Evolutionary conservation across 2,797 vertebrate species (phyloP).

Genomic region (Parauchenoglanis punctatus): DNA sequence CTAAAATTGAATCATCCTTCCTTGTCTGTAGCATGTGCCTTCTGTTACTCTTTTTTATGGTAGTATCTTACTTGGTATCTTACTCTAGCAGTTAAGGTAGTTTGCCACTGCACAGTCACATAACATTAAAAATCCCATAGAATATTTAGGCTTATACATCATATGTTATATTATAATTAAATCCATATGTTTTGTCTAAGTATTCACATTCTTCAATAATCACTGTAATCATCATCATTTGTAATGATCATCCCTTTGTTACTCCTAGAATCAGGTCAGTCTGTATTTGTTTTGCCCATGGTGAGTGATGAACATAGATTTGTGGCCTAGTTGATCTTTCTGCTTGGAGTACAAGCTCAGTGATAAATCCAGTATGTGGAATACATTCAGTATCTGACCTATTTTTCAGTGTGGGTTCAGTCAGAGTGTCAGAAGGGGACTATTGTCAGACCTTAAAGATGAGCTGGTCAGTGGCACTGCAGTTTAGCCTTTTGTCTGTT

Average conservation of each 20-base stretch:
- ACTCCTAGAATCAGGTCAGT: constrained; percentile 70
- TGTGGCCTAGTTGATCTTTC: constrained; percentile 59
- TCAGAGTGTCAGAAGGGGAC: constrained; percentile 23
- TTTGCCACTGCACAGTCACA: not conserved
- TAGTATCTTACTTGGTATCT: not conserved
- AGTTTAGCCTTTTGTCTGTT: constrained; percentile 17
- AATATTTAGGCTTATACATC: not conserved
- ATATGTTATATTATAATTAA: not conserved
- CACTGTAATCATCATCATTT: constrained; percentile 42
- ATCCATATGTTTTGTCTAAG: not conserved
- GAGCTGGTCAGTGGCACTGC: constrained; percentile 13
- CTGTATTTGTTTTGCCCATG: constrained; percentile 64
- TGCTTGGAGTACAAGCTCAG: constrained; percentile 39
- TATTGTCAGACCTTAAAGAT: constrained; percentile 17
- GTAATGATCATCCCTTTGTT: constrained; percentile 54
- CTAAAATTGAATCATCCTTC: not conserved
- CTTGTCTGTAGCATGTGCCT: not conserved
- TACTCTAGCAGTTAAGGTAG: not conserved
- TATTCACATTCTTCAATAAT: not conserved
- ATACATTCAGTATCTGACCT: constrained; percentile 58
- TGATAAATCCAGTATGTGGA: constrained; percentile 59
- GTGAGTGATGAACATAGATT: constrained; percentile 60
- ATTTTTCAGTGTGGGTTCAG: constrained; percentile 27
- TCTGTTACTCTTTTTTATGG: not conserved
- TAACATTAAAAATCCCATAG: not conserved